These are phyloP conservation scores for Xyrauchen texanus DNA, from an alignment of 2,113 vertebrate species.

Conservation along the genomic window DNA sequence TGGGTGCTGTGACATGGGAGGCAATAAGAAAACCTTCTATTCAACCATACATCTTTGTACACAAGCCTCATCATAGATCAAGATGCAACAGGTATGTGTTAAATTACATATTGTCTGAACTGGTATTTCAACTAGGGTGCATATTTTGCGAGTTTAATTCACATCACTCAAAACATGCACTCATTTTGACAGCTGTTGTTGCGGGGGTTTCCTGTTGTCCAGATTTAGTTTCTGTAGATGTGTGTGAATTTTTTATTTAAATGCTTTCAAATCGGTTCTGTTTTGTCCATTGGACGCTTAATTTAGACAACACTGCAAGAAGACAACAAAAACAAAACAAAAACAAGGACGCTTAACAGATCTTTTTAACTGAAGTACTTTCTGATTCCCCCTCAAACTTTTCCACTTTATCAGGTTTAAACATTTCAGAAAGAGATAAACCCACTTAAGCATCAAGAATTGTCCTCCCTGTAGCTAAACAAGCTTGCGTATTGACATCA, in stretches of 20 bases:
- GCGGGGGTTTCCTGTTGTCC: background rate
- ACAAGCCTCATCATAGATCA: constrained; percentile 30
- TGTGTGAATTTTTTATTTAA: background rate
- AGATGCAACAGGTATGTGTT: constrained; percentile 68
- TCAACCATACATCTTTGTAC: background rate
- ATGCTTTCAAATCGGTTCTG: constrained; percentile 11
- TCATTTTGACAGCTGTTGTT: background rate
- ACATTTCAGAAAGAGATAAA: background rate
- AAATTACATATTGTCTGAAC: background rate
- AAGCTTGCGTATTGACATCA: constrained; percentile 26
- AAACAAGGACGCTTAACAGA: constrained; percentile 27
- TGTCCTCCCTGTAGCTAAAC: constrained; percentile 14
- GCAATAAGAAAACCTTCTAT: constrained; percentile 44
- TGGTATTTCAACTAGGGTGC: background rate
- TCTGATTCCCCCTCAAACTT: background rate
- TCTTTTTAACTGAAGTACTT: background rate
- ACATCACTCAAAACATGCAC: background rate
- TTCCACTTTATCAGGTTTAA: background rate
- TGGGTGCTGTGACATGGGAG: constrained; percentile 59
- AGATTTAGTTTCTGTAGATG: background rate
- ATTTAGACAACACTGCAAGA: background rate
- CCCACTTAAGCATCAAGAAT: background rate
- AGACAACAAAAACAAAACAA: background rate
- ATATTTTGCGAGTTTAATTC: background rate
- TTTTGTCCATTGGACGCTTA: background rate